A percentile compares a stretch with the other conserved stretches of the same genome.
phyloP scores from a whole-genome alignment of 2,797 vertebrate genomes.

The Hozukius guyotensis region DNA sequence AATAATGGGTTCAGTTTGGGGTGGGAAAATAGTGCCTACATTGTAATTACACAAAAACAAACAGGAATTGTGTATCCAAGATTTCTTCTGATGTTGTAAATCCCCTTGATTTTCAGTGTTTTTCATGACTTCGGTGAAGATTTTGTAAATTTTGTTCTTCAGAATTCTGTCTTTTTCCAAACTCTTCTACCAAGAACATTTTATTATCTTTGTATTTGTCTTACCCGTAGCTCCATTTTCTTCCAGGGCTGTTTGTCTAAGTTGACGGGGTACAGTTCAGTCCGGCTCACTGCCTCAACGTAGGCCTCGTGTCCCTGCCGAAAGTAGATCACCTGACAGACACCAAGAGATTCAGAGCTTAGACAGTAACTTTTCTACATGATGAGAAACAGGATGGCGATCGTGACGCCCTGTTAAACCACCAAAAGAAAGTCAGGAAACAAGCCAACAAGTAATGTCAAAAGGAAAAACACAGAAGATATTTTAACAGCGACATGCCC shows the following conservation, averaged over 20 bases:
- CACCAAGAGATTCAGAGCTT: not conserved
- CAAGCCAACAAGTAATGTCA: no score
- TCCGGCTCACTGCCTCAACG: constrained; percentile 91
- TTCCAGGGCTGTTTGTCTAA: constrained; percentile 95
- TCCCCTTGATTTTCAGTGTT: not conserved
- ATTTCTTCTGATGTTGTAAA: not conserved
- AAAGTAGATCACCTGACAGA: constrained; percentile 94
- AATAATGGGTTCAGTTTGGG: not conserved
- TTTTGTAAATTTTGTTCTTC: not conserved
- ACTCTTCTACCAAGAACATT: not conserved
- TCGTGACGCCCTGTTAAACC: not conserved
- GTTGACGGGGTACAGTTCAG: constrained; percentile 90
- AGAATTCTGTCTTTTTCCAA: not conserved
- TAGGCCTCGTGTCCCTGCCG: constrained; percentile 98
- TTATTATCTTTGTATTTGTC: constrained; percentile 24
- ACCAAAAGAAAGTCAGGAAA: not conserved
- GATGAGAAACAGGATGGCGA: not conserved
- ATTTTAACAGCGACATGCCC: no score
- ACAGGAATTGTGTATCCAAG: not conserved
- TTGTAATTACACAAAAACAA: not conserved
- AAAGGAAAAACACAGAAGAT: no score
- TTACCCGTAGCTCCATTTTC: constrained; percentile 93
- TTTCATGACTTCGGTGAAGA: not conserved
- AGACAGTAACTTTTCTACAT: not conserved
- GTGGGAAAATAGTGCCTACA: not conserved